Percentiles rank a stretch among this genome's conserved stretches.
Conservation (phyloP, 2,888 invertebrate species). For the Synergus japonicus region DNA sequence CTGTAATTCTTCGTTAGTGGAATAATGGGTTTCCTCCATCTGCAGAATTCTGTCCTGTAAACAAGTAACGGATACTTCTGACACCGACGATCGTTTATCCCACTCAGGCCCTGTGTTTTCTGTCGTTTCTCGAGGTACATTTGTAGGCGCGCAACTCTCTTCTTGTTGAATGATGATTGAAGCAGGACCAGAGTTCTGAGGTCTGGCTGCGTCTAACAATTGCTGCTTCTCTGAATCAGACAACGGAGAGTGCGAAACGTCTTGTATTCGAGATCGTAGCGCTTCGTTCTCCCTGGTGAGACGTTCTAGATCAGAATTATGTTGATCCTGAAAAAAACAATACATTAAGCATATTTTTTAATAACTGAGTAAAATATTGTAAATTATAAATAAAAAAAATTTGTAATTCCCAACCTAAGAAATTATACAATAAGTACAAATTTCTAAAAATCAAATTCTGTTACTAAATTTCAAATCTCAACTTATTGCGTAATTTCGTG, state of each 20-base stretch:
- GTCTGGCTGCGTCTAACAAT: slow-evolving; percentile 84
- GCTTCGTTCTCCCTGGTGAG: slow-evolving; percentile 88
- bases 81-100: slow-evolving; percentile 94
- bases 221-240: slow-evolving; percentile 91
- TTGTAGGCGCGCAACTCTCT: slow-evolving; percentile 50
- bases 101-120: slow-evolving; percentile 90
- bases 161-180: slow-evolving; percentile 79
- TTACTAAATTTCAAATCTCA: background rate
- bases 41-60: slow-evolving; percentile 95
- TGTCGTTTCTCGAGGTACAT: slow-evolving; percentile 78
- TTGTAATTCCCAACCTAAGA: background rate
- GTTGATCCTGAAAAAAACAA: slow-evolving; percentile 79
- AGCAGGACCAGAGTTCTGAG: slow-evolving; percentile 90
- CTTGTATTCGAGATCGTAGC: slow-evolving; percentile 86
- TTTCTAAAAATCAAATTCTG: background rate
- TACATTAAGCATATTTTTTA: slow-evolving; percentile 10
- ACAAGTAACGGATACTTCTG: slow-evolving; percentile 94
- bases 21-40: slow-evolving; percentile 93
- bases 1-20: slow-evolving; percentile 94
- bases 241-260: slow-evolving; percentile 89
- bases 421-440: background rate
- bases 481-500: background rate
- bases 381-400: background rate
- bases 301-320: slow-evolving; percentile 82
- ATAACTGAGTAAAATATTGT: background rate